Conservation (phyloP, 2,797 vertebrate species). For the Darevskia nairensis region DNA sequence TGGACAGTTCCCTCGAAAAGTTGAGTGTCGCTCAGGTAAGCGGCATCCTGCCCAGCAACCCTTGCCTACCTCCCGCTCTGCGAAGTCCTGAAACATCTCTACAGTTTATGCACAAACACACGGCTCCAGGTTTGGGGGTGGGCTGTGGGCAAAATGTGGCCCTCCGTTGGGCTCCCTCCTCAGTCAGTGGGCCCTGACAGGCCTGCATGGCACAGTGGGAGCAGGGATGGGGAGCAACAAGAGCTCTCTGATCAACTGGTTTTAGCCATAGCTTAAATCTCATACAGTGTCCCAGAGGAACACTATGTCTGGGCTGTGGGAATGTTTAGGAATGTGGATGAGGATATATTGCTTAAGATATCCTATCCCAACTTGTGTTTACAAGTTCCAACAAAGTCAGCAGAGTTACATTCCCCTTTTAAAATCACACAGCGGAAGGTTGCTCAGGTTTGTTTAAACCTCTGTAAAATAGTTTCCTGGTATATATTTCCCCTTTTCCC, state of each 20-base stretch:
- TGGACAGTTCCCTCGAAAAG: slow-evolving; percentile 93
- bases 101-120: neutral
- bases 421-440: too few species aligned
- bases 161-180: too few species aligned
- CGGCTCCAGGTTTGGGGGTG: neutral
- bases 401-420: too few species aligned
- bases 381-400: too few species aligned
- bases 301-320: neutral
- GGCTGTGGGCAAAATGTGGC: neutral
- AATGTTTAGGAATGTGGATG: too few species aligned
- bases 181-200: neutral
- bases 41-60: slow-evolving; percentile 51
- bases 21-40: slow-evolving; percentile 95
- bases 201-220: neutral
- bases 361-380: too few species aligned
- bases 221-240: neutral
- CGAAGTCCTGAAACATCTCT: neutral
- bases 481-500: too few species aligned
- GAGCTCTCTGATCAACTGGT: too few species aligned
- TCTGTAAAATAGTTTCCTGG: too few species aligned
- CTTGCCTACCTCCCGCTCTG: neutral
- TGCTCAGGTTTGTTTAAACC: too few species aligned
- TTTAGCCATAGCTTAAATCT: neutral
- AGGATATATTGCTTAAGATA: too few species aligned
- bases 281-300: too few species aligned